Base-by-base conservation (phyloP, 2,797 vertebrate species). In the Neosilurus mollespiculum region DNA sequence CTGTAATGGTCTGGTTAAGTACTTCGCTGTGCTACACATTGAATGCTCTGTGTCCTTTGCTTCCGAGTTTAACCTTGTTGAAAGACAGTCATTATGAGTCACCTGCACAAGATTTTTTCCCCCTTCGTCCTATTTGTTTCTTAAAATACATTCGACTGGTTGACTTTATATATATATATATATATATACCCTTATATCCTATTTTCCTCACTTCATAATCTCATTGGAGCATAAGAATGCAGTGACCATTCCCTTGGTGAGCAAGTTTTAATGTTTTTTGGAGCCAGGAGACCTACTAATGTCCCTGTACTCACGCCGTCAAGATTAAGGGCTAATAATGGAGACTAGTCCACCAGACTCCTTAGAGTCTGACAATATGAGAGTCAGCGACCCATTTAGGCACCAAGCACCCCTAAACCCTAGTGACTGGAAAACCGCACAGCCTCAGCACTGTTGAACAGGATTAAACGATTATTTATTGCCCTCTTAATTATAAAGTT, bases 1-100 rank as follows among this genome's bases (percentile, higher is more conserved):
- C 81, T 78, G 81, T 88, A 88, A 86, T 88, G 83, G 87, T 85
- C 81, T 84, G 81, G 79, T 87, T 87, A 88, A 87, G 85, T 82
- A 82, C 80, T 88, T 80, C 61, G 67, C 75, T 86, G 81, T 72
- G 80, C 81, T 84, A 80, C 82, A 87, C 82, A 72, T 84, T 88
- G 75, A 84, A 82, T 79, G 81, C 84, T 69, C 56, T 15, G 58
- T 83, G 86, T 87, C 87, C 87, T 87, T 87, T 88, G 83, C 73
- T 80, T 84, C 78, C 4, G 26, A 80, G 83, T 84, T 84, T 87
- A 87, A 86, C 88, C 88, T 88, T 87, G 84, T 80, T 78, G 70
- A 80, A 85, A 78, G 78, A 84, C 76, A 56, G 43, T 81, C 37
- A 84, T 87, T 88, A 83, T 82, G 81, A 73, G 49, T 78, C 81